Conservation (phyloP, 2,113 vertebrate genomes). For the Paramisgurnus dabryanus region DNA sequence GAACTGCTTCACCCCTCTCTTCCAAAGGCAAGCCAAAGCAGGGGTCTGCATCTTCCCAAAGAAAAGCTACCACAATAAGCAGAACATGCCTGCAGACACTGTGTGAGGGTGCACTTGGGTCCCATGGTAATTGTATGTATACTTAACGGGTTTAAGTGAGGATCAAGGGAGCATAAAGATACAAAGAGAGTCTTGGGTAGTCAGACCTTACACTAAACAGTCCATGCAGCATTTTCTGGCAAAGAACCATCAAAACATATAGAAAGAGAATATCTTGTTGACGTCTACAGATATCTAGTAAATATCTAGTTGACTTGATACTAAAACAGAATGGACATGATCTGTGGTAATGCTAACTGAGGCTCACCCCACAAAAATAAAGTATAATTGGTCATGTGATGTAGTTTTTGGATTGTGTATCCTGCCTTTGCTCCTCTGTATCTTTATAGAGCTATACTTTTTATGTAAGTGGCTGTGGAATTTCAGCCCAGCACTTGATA, state of each 20-base stretch:
- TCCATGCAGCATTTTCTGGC: too few species aligned
- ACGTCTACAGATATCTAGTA: too few species aligned
- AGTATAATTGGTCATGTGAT: conserved; percentile 27
- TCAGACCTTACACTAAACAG: too few species aligned
- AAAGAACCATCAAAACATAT: too few species aligned
- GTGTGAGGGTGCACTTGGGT: conserved; percentile 11
- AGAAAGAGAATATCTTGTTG: too few species aligned
- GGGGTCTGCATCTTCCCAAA: conserved; percentile 24
- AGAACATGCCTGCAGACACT: not conserved
- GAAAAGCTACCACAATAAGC: conserved; percentile 32
- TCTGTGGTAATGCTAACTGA: too few species aligned
- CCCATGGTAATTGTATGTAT: conserved; percentile 1
- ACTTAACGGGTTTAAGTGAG: not conserved
- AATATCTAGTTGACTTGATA: too few species aligned
- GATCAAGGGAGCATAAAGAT: conserved; percentile 23
- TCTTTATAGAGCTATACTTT: conserved; percentile 46
- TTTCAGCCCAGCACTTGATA: conserved; percentile 39
- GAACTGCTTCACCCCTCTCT: conserved; percentile 32
- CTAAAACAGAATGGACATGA: too few species aligned
- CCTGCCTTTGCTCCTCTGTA: conserved; percentile 52
- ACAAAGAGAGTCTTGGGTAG: too few species aligned
- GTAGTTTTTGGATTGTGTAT: conserved; percentile 13
- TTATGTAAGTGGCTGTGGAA: conserved; percentile 24
- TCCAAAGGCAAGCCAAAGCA: conserved; percentile 24
- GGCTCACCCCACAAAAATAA: conserved; percentile 4